Evolutionary conservation across 2,113 vertebrate genomes (phyloP), one percentile per base, ranked within the genome.

Genomic region (Porphyrio hochstetteri): DNA sequence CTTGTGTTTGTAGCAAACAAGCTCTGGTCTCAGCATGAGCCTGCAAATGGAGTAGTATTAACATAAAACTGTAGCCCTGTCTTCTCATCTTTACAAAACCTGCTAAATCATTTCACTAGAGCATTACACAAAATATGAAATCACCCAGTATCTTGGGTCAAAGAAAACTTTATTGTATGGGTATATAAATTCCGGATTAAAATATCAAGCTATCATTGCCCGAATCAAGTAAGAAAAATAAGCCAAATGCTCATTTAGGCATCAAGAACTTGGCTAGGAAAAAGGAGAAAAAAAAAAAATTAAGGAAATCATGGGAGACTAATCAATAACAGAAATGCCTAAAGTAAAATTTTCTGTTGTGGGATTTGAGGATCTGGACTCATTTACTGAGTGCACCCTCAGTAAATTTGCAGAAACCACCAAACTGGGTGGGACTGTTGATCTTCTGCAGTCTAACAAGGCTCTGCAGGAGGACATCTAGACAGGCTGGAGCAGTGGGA

Each of bases 381-480:
- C 27, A 31, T 44, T 5, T 64, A 42, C 9, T 3, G 35, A 9
- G 3, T 23, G 11, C 9, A 18, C 11, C 9, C 28, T 20, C 11
- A 35, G 42, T 31, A 50, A 28, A 11, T 35, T 16, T 70, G 38
- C 56, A 56, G 35, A 24, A 1, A 3, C 6, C 35, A 52, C 35
- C 7, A 25, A 10, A 1, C 0, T 11, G 15, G 36, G 19, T 4
- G 2, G 57, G 5, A 38, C 8, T 14, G 24, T 1, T 35, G 13
- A 36, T 20, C 4, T 29, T n/a, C 25, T 29, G 1, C 8, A 38
- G 27, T 23, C 21, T 6, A 75, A n/a, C 14, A 20, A 35, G 38
- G 68, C 69, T 52, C 28, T 65, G 5, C 23, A 83, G 35, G 35
- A 55, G 38, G 36, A 10, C 46, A 1, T 8, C 27, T 59, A 61